Evolutionary conservation across 2,888 invertebrate species (phyloP), one percentile per base, ranked within the genome.

Genomic region (Aphodius sticticus): DNA sequence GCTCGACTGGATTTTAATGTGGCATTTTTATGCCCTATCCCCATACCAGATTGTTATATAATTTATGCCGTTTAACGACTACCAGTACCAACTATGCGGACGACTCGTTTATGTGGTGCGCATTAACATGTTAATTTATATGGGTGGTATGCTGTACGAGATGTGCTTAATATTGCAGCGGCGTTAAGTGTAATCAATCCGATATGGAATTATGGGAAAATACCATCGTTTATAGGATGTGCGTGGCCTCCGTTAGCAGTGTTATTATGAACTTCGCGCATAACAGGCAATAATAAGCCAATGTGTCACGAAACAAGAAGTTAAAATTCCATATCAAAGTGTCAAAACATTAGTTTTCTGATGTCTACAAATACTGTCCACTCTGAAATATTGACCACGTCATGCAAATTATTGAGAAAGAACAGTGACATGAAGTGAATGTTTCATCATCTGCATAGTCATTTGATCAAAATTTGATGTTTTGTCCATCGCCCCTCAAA

Each of bases 71-170:
- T 53, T 53, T 53, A 53, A 53, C 53, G 53, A 53, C 9, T 53
- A 53, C 53, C 2, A 9, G 12, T 53, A 53, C 53, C 9, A 53
- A 53, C 26, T 26, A 26, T 53, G 53, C 53, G 53, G 53, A 53
- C 53, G 53, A 53, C 53, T 53, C 53, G 53, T 53, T 53, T 53
- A 53, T 53, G 53, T 53, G 53, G 53, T 53, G 53, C 12, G 12
- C 53, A 53, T 53, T 53, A 53, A 53, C 53, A 53, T 53, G 53
- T 53, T 53, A 53, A 53, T 53, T 53, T 53, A 53, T 53, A 53
- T 53, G 53, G 53, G 7, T 53, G 53, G 53, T 53, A 53, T 53
- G 53, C 12, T 53, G 26, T 26, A 26, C 26, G 26, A 26, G 26
- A 26, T 26, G 53, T 53, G 53, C 12, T 53, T 53, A 9, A 53